A percentile compares a stretch with the other conserved stretches of the same genome.
phyloP scores from a whole-genome alignment of 2,888 invertebrate genomes.

The Napeogenes sylphis region DNA sequence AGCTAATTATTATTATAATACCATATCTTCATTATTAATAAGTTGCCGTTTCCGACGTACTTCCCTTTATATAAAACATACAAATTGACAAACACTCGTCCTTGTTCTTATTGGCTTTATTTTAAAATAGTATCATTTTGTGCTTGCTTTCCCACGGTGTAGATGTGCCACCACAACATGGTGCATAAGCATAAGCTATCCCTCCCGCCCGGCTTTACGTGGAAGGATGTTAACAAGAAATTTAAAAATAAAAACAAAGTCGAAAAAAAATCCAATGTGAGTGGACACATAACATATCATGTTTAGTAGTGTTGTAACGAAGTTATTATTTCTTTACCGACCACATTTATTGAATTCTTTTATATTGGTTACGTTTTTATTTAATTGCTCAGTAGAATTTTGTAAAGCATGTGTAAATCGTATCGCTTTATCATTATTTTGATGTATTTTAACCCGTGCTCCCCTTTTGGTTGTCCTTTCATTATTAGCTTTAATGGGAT shows the following conservation, averaged over 20 bases:
- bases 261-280: slow-evolving; percentile 62
- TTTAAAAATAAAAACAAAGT: slow-evolving; percentile 57
- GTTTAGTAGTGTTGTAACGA: slow-evolving; percentile 26
- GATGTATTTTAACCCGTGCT: background rate
- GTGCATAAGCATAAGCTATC: slow-evolving; percentile 50
- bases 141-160: slow-evolving; percentile 59
- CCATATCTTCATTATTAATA: too few relatives aligned
- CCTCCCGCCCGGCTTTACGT: slow-evolving; percentile 67
- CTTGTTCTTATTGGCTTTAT: slow-evolving; percentile 22
- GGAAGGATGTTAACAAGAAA: slow-evolving; percentile 69
- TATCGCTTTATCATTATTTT: slow-evolving; percentile 5
- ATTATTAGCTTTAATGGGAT: slow-evolving; percentile 10
- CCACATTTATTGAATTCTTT: slow-evolving; percentile 11
- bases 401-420: slow-evolving; percentile 14
- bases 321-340: slow-evolving; percentile 33
- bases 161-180: slow-evolving; percentile 64
- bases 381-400: slow-evolving; percentile 9
- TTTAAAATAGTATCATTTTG: slow-evolving; percentile 38
- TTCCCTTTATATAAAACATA: slow-evolving; percentile 3
- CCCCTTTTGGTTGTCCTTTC: background rate
- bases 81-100: slow-evolving; percentile 19
- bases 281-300: slow-evolving; percentile 37
- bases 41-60: too few relatives aligned
- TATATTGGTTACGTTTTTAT: slow-evolving; percentile 12
- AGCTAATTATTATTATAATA: too few relatives aligned